phyloP scores from a whole-genome alignment of 2,797 vertebrate genomes.

The Megalops cyprinoides region DNA sequence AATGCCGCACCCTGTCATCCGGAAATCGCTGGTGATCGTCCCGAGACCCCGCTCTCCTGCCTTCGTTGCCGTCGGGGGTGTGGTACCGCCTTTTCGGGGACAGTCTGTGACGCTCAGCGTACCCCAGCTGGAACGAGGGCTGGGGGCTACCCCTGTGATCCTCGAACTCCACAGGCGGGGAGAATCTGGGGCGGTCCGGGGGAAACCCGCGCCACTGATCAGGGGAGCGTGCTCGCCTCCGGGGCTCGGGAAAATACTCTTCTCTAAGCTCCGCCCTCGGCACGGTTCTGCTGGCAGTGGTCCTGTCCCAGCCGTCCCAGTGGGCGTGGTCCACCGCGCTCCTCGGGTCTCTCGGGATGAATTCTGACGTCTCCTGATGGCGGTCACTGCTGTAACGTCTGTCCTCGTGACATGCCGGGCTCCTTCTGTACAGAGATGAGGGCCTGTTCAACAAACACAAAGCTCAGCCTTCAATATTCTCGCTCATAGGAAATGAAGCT shows the following conservation, averaged over 20 bases:
- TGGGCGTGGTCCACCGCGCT: background rate
- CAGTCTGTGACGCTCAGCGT: conserved; percentile 34
- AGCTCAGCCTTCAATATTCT: background rate
- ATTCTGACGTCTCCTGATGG: background rate
- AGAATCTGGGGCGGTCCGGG: conserved; percentile 12
- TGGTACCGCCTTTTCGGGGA: conserved; percentile 33
- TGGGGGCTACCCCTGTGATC: conserved; percentile 31
- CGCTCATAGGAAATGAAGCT: background rate
- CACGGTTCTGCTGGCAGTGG: conserved; percentile 42
- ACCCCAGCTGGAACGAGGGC: conserved; percentile 26
- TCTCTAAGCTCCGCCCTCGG: background rate
- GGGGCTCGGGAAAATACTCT: background rate
- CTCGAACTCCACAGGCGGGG: conserved; percentile 44
- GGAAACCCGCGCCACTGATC: background rate
- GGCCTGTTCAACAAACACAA: conserved; percentile 25
- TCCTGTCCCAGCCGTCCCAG: background rate
- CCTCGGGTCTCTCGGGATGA: background rate
- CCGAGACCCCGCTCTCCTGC: conserved; percentile 43
- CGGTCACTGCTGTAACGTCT: background rate
- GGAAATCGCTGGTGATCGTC: conserved; percentile 46
- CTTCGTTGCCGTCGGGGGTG: conserved; percentile 6
- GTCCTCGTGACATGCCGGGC: conserved; percentile 31
- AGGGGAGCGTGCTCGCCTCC: conserved; percentile 26
- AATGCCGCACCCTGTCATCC: conserved; percentile 46
- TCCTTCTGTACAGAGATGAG: conserved; percentile 49